Evolutionary conservation across 2,888 invertebrate species (phyloP), one percentile per base, ranked within the genome.

Genomic region (Acheta domesticus): DNA sequence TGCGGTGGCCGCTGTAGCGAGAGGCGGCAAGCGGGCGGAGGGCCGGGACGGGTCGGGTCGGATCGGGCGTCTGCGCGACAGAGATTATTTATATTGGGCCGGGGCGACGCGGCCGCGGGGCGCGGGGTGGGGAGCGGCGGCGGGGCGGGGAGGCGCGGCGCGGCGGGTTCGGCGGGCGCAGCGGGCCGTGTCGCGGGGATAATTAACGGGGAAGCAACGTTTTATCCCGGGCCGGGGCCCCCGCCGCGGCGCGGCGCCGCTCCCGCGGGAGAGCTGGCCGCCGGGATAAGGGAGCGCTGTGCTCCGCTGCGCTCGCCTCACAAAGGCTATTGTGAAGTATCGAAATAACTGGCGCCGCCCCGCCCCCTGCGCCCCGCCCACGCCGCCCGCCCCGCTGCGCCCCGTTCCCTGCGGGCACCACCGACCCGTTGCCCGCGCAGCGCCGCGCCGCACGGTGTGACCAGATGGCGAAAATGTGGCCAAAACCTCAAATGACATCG

Each of bases 161-260:
- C 16, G 14, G 62, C 62, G 62, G 62, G 14, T 19, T 14, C 62
- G 62, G 62, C 62, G n/a, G 62, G 62, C 62, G 14, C 62, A 62
- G 62, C 62, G 62, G 62, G 16, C n/a, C 62, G 62, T 62, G 62
- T 62, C 62, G 62, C 62, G 16, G 62, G 62, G 62, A 62, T 62
- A 62, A 62, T 62, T 62, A 62, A 62, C 62, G 62, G 62, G 62
- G 62, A 62, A 62, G 62, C 62, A n/a, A 62, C 62, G 62, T 62
- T 62, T 62, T 62, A 62, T 62, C 62, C 62, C 62, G 62, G 36
- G 36, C 36, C 36, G 36, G 36, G 36, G 36, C 36, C 36, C 36
- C 36, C 36, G n/a, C 62, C 62, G 14, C 62, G 16, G 62, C 62
- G n/a, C 62, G 14, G 62, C 62, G 62, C n/a, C n/a, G n/a, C n/a